phyloP scores from a whole-genome alignment of 2,797 vertebrate genomes.

The Aldrovandia affinis region DNA sequence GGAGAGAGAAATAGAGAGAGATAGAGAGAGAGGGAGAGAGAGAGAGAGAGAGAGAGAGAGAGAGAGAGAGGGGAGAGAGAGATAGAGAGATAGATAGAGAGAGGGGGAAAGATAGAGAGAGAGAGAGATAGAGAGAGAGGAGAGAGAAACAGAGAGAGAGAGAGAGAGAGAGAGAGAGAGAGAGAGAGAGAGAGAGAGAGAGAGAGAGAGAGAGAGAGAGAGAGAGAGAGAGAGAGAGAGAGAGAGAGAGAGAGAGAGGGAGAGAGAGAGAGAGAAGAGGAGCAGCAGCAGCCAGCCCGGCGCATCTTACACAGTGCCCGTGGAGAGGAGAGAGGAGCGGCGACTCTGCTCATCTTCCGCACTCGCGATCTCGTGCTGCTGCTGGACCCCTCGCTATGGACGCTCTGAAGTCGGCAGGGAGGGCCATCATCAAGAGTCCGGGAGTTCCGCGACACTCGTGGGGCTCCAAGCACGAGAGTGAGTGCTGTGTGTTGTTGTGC shows the following conservation, averaged over 20 bases:
- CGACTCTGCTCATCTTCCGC: constrained; percentile 19
- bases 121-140: no score
- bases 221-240: constrained; percentile 10
- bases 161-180: constrained; percentile 10
- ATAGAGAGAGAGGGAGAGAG: no score
- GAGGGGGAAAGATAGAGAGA: no score
- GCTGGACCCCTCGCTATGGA: constrained; percentile 79
- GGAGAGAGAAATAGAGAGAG: no score
- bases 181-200: constrained; percentile 10
- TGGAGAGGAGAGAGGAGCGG: no score
- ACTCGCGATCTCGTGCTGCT: constrained; percentile 34
- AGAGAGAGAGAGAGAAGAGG: no score
- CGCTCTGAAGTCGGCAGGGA: constrained; percentile 85
- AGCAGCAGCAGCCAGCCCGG: not conserved
- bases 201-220: constrained; percentile 10
- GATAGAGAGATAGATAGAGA: no score
- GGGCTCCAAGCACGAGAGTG: constrained; percentile 86
- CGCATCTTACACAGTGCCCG: no score
- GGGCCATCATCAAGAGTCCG: constrained; percentile 87
- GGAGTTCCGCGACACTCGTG: constrained; percentile 83
- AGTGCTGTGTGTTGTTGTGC: constrained; percentile 55
- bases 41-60: no score
- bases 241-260: no score
- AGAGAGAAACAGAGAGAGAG: constrained; percentile 7
- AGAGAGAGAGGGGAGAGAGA: no score